Evolutionary conservation across 1,140 invertebrate genomes (phyloP), one percentile per base, ranked within the genome.

Genomic region (Chironomus tepperi): DNA sequence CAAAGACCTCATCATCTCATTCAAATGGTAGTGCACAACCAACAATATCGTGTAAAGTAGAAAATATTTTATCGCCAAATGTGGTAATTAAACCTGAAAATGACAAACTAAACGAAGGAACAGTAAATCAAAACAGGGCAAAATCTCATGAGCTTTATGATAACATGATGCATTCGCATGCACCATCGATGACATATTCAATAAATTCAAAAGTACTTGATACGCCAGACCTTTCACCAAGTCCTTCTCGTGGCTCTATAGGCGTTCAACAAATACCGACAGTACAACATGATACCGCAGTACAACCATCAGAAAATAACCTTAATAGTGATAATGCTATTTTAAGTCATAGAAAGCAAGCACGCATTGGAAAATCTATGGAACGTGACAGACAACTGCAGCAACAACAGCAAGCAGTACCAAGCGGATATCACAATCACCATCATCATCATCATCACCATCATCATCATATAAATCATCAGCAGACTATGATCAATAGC

Each of bases 341-440:
- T 70, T 19, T 70, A 70, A 70, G 65, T 70, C 65, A 18, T 18
- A 15, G 81, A 42, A 79, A 87, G n/a, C 85, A 87, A 77, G 88
- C 88, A 3, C 84, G 88, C n/a, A 84, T 89, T 34, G 88, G 88
- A 34, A 89, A 89, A 82, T 86, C 83, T n/a, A 89, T 88, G 86
- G 88, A 87, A 21, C 81, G 88, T 24, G 85, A 87, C n/a, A 57
- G 47, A 75, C 47, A 57, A n/a, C n/a, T n/a, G 12, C 47, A 57
- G 10, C 47, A 57, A 57, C 12, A 57, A 5, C 47, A 57, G 1
- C 12, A 8, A 2, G 19, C n/a, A 2, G 7, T n/a, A 70, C 8
- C 65, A 70, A 75, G 81, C 81, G 79, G 80, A 81, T 16, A 81
- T 81, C 75, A 76, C 9, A 15, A 16, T 16, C 12, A 19, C 2